Evolutionary conservation across 2,797 vertebrate species (phyloP).

Genomic region (Lycodopsis pacificus): DNA sequence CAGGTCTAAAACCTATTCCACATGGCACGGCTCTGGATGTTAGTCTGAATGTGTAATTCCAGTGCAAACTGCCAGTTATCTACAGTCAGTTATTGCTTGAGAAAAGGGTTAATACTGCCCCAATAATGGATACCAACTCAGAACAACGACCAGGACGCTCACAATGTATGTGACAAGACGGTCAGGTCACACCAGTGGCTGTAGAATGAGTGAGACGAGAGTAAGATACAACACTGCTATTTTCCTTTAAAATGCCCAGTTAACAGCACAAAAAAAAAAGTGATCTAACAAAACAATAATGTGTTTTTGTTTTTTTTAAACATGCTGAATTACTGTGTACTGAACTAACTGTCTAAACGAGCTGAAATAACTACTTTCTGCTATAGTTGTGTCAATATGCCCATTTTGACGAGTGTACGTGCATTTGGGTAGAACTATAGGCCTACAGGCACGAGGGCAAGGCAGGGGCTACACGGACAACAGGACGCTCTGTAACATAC

Average conservation of each 20-base stretch:
- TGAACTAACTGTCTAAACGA: constrained; percentile 65
- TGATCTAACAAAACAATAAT: constrained; percentile 52
- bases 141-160: constrained; percentile 15
- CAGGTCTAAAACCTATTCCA: neutral
- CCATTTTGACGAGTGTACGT: constrained; percentile 44
- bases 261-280: constrained; percentile 66
- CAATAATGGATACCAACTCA: constrained; percentile 42
- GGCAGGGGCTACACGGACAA: constrained; percentile 13
- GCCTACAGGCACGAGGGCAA: neutral
- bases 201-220: constrained; percentile 12
- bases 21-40: constrained; percentile 21
- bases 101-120: constrained; percentile 5
- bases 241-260: constrained; percentile 61
- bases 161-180: neutral
- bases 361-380: constrained; percentile 54
- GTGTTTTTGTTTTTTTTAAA: constrained; percentile 33
- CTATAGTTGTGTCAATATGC: constrained; percentile 48
- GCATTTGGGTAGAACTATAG: constrained; percentile 42
- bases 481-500: constrained; percentile 12
- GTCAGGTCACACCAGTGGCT: constrained; percentile 18
- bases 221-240: constrained; percentile 35
- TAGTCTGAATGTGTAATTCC: constrained; percentile 20
- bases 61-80: constrained; percentile 1
- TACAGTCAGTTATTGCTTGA: neutral
- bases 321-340: constrained; percentile 61